phyloP scores from a whole-genome alignment of 2,888 invertebrate genomes.

The Chloroclysta siterata region DNA sequence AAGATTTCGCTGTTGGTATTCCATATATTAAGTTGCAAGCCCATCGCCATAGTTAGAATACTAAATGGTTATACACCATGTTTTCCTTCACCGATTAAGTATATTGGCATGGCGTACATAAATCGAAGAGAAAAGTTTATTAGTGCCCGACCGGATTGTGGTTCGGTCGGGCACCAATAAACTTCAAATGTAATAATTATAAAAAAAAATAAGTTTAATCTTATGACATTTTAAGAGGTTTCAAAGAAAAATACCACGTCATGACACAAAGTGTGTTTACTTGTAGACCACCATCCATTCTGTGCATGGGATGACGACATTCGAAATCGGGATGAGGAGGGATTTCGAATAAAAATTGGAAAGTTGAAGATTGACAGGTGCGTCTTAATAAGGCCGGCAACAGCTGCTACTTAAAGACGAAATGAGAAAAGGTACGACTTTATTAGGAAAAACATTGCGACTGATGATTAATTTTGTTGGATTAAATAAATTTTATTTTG shows the following conservation, averaged over 20 bases:
- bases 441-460: conserved; percentile 51
- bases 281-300: neutral
- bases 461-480: conserved; percentile 40
- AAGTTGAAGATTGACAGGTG: conserved; percentile 82
- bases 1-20: too few species aligned
- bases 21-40: too few species aligned
- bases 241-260: neutral
- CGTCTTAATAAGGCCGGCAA: conserved; percentile 81
- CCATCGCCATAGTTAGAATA: too few species aligned
- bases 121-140: too few species aligned
- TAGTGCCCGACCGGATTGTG: too few species aligned
- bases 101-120: too few species aligned
- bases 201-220: too few species aligned
- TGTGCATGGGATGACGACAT: conserved; percentile 47
- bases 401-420: conserved; percentile 68
- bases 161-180: too few species aligned
- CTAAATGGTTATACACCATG: too few species aligned
- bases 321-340: conserved; percentile 69
- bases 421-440: conserved; percentile 81
- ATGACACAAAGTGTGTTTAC: neutral
- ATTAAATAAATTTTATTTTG: neutral
- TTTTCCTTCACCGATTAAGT: too few species aligned
- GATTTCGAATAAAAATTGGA: conserved; percentile 74
- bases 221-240: too few species aligned
- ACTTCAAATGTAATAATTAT: too few species aligned